These are phyloP conservation scores for Apomyelois bistriatella DNA, from an alignment of 2,888 invertebrate genomes.

Conservation along the genomic window DNA sequence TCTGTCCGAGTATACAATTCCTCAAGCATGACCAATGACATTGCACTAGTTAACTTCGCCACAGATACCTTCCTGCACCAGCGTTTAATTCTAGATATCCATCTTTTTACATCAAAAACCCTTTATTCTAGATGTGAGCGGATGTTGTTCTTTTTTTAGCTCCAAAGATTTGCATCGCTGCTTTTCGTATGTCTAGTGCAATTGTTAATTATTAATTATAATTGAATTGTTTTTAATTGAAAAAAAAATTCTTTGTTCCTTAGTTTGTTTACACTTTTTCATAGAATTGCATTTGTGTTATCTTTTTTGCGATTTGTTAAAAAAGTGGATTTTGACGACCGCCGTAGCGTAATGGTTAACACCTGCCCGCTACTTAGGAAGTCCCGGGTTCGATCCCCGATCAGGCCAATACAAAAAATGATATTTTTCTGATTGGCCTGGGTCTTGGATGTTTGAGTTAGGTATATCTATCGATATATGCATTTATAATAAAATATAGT, in stretches of 20 bases:
- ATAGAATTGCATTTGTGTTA: no score
- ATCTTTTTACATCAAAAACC: conserved; percentile 12
- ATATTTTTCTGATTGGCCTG: no score
- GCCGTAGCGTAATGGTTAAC: no score
- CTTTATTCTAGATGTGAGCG: neutral
- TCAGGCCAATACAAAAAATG: no score
- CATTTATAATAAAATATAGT: no score
- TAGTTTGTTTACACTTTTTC: no score
- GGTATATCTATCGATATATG: no score
- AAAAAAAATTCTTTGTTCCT: neutral
- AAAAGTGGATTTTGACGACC: no score
- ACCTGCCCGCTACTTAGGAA: no score
- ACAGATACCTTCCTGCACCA: conserved; percentile 14
- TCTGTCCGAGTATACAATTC: conserved; percentile 15
- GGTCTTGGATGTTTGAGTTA: no score
- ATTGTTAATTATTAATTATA: conserved; percentile 5
- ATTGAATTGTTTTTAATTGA: neutral
- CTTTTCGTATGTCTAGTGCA: conserved; percentile 9
- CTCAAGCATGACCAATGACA: conserved; percentile 35
- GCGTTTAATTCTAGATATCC: conserved; percentile 13
- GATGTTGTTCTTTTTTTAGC: conserved; percentile 1
- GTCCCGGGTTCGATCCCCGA: no score
- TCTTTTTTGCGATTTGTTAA: no score
- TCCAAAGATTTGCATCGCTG: conserved; percentile 7
- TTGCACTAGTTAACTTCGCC: conserved; percentile 31